Base-by-base conservation (phyloP, 2,113 vertebrate species). In the Cephalopterus ornatus region DNA sequence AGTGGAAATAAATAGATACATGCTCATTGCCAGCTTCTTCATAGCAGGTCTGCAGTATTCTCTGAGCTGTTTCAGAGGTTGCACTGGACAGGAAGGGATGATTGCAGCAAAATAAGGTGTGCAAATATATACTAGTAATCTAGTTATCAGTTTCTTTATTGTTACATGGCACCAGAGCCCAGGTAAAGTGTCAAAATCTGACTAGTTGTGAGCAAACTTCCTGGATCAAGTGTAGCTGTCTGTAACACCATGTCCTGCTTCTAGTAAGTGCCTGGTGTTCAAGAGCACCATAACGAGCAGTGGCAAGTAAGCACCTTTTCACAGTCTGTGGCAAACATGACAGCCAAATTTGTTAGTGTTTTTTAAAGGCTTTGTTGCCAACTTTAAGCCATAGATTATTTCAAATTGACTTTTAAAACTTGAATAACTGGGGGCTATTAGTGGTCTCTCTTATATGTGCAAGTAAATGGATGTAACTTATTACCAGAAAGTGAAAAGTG, bases 161-260 rank as follows among this genome's bases (percentile, higher is more conserved):
- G 33, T 85, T 72, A 19, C 4, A 9, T 44, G 50, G 42, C 14
- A 52, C 30, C 20, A 4, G 9, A 46, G 65, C 24, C 14, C 0
- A 0, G 30, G 11, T 61, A 21, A 67, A 82, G 41, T 68, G 46
- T 74, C 0, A 0, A 74, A 63, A 84, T 37, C 68, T 23, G 47
- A 15, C 24, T 78, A 23, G 78, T 26, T 74, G 59, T 52, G 52
- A 92, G 22, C 39, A 63, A 46, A 39, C 62, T 61, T 80, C 16
- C 17, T n/a, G 44, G 28, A n/a, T 72, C n/a, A n/a, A 44, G 16
- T 49, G 14, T 52, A 26, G 16, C 14, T 42, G 0, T 56, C 33
- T 91, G 33, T 62, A 59, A 39, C 24, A 6, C 42, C 3, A 0
- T 8, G 35, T 24, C 35, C 63, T 28, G 28, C 59, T 95, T n/a